Evolutionary conservation across 1,140 invertebrate genomes (phyloP).

Genomic region (Gyrodactylus bullatarudis): DNA sequence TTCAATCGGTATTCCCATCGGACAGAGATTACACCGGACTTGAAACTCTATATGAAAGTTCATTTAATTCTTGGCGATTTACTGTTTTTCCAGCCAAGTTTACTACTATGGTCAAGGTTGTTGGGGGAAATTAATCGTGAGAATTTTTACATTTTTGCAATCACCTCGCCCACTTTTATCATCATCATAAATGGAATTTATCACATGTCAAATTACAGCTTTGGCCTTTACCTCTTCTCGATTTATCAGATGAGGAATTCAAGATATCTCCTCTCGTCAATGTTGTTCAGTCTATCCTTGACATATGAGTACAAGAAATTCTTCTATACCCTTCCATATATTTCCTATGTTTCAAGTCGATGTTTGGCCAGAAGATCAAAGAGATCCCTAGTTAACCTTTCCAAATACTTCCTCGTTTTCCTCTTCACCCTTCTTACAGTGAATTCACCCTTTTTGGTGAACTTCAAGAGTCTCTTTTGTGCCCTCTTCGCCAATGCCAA

Average conservation of each 20-base stretch:
- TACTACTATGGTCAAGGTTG: not conserved
- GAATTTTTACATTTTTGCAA: not conserved
- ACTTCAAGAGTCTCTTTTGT: not conserved
- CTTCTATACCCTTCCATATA: not conserved
- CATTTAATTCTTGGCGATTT: not conserved
- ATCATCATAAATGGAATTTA: not conserved
- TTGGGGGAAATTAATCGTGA: not conserved
- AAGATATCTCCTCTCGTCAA: not conserved
- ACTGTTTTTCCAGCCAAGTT: not conserved
- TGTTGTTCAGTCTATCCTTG: not conserved
- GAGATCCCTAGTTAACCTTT: too few species aligned
- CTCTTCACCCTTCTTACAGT: not conserved
- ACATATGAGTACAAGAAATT: not conserved
- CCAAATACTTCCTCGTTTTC: too few species aligned
- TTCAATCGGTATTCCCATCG: too few species aligned
- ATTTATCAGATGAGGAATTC: not conserved
- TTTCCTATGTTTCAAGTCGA: not conserved
- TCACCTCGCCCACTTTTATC: not conserved
- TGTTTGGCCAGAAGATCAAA: not conserved
- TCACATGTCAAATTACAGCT: not conserved
- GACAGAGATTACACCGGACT: too few species aligned
- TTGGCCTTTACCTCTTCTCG: not conserved
- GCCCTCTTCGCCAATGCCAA: not conserved
- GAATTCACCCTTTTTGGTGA: not conserved
- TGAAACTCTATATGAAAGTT: too few species aligned